Conservation (phyloP, 2,113 vertebrate species). For the Salvelinus fontinalis region DNA sequence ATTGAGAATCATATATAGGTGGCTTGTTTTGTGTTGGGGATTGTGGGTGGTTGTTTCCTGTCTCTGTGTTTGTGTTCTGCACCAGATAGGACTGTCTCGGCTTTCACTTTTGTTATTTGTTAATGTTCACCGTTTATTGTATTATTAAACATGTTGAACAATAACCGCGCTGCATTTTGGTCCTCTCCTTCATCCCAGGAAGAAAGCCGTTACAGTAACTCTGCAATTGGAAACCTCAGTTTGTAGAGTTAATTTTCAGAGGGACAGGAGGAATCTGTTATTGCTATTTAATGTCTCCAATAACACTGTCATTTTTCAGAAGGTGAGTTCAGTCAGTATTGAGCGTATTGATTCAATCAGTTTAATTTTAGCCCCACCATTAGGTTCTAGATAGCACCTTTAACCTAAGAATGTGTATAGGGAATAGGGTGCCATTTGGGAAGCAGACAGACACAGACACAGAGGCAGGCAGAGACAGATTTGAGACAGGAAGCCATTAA, state of each 20-base stretch:
- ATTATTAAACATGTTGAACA: no score
- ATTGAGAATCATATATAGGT: no score
- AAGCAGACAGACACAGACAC: slow-evolving; percentile 57
- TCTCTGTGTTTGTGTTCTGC: no score
- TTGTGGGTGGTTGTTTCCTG: no score
- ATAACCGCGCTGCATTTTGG: no score
- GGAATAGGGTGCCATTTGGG: not conserved
- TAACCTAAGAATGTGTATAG: no score
- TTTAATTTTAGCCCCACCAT: slow-evolving; percentile 44
- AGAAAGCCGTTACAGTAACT: no score
- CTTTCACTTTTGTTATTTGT: no score
- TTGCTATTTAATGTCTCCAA: slow-evolving; percentile 57
- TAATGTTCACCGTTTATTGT: no score
- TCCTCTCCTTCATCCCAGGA: no score
- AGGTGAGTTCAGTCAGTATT: slow-evolving; percentile 51
- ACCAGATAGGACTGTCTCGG: no score
- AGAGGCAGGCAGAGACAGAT: slow-evolving; percentile 35
- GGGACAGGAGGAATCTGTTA: slow-evolving; percentile 25
- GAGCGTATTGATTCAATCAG: slow-evolving; percentile 59
- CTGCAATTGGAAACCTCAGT: slow-evolving; percentile 28
- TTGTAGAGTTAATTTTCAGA: slow-evolving; percentile 39
- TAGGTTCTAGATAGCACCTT: not conserved
- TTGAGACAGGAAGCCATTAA: slow-evolving; percentile 50
- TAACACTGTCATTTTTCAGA: slow-evolving; percentile 62
- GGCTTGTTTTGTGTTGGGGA: no score